Percentiles rank a stretch among this genome's conserved stretches.
phyloP scores from a whole-genome alignment of 1,140 invertebrate genomes.

The Apocrypta bakeri region DNA sequence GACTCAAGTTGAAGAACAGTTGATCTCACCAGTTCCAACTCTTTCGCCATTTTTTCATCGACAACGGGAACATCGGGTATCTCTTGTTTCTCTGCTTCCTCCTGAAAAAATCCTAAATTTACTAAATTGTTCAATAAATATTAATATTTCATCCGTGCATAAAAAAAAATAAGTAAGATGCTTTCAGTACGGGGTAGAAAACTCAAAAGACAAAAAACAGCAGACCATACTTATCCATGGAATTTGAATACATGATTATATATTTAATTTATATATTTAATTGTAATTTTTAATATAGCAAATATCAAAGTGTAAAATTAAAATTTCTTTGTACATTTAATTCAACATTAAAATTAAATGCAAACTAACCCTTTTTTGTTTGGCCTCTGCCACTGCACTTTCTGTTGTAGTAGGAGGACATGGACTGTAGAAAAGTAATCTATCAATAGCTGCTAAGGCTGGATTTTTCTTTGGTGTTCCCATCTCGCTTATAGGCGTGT shows the following conservation, averaged over 20 bases:
- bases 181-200: no score
- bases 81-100: slow-evolving; percentile 58
- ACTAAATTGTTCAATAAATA: not conserved
- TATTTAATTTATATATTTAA: no score
- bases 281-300: no score
- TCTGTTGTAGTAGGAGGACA: slow-evolving; percentile 61
- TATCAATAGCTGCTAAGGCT: slow-evolving; percentile 71
- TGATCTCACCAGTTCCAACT: slow-evolving; percentile 66
- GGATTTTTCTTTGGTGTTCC: slow-evolving; percentile 65
- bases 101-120: slow-evolving; percentile 50
- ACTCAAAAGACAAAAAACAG: no score
- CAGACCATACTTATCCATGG: no score
- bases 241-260: no score
- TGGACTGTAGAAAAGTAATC: slow-evolving; percentile 69
- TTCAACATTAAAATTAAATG: not conserved
- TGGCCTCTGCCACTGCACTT: slow-evolving; percentile 49
- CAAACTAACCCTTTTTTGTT: slow-evolving; percentile 60
- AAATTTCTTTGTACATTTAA: not conserved
- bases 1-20: slow-evolving; percentile 68
- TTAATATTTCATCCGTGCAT: slow-evolving; percentile 11
- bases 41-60: slow-evolving; percentile 66
- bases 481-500: slow-evolving; percentile 53
- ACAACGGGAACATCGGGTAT: slow-evolving; percentile 57
- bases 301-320: no score
- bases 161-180: no score